phyloP scores from a whole-genome alignment of 1,140 invertebrate species.

The Lithobius niger region DNA sequence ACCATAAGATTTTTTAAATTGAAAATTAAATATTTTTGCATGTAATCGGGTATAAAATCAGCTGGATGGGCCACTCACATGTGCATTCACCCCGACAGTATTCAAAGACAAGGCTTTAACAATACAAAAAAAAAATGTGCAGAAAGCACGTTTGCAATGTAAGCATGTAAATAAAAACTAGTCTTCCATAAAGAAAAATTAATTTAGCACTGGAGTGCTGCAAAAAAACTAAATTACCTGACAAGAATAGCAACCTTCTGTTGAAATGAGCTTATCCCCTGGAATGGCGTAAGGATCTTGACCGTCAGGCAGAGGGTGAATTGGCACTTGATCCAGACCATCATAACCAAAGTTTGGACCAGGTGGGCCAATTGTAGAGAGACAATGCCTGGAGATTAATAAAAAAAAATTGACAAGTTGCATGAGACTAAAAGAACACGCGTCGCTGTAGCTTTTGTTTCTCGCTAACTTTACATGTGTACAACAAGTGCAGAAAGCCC shows the following conservation, averaged over 20 bases:
- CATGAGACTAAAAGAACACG: too few species aligned
- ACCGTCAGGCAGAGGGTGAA: constrained; percentile 36
- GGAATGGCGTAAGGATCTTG: constrained; percentile 36
- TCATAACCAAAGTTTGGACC: constrained; percentile 34
- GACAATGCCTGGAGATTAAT: constrained; percentile 53
- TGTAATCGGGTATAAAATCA: too few species aligned
- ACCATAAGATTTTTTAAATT: too few species aligned
- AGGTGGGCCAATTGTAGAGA: constrained; percentile 55
- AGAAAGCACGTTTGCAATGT: not conserved
- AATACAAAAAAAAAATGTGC: not conserved
- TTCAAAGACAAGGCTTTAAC: too few species aligned
- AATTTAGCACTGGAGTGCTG: constrained; percentile 15
- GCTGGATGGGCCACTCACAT: too few species aligned
- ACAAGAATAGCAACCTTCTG: constrained; percentile 81
- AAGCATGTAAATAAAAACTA: not conserved
- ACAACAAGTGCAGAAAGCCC: too few species aligned
- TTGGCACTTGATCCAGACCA: constrained; percentile 51
- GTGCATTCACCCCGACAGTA: too few species aligned
- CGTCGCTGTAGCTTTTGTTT: too few species aligned
- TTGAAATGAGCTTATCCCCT: constrained; percentile 59
- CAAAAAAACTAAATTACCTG: constrained; percentile 55
- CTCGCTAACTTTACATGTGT: too few species aligned
- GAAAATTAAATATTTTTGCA: too few species aligned
- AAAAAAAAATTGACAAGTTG: too few species aligned
- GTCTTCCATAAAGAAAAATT: too few species aligned